These are phyloP conservation scores for Mormyrus proboscirostris DNA, from an alignment of 2,797 vertebrate species.

Conservation along the genomic window DNA sequence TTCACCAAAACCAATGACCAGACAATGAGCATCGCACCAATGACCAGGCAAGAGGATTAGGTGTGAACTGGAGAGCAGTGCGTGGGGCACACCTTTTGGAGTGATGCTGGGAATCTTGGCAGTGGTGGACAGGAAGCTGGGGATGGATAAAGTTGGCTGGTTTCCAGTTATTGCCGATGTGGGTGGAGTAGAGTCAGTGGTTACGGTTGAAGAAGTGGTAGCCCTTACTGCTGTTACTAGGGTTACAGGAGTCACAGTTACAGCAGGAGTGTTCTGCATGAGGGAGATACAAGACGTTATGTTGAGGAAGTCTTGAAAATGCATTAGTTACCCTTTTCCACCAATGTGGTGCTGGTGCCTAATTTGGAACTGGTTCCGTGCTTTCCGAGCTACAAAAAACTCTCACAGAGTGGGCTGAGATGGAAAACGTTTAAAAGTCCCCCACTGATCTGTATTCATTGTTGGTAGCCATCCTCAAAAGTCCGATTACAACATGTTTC, in stretches of 20 bases:
- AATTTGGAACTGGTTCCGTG: background rate
- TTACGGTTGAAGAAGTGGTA: background rate
- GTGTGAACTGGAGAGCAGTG: background rate
- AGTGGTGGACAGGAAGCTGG: background rate
- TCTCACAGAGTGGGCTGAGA: background rate
- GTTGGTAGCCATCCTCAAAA: background rate
- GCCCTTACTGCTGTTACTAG: background rate
- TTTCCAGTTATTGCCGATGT: background rate
- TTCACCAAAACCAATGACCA: background rate
- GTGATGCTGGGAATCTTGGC: background rate
- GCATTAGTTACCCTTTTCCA: background rate
- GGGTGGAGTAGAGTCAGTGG: background rate
- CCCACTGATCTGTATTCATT: background rate
- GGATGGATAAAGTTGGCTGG: background rate
- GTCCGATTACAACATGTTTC: background rate
- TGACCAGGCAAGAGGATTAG: background rate
- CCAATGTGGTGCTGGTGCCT: background rate
- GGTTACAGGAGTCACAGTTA: background rate
- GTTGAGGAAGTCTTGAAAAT: background rate
- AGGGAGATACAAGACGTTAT: background rate
- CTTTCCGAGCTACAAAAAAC: background rate
- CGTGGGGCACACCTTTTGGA: background rate
- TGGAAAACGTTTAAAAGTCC: background rate
- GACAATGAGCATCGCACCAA: background rate
- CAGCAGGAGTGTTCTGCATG: background rate